phyloP scores from a whole-genome alignment of 2,113 vertebrate genomes.

The Strix aluco region DNA sequence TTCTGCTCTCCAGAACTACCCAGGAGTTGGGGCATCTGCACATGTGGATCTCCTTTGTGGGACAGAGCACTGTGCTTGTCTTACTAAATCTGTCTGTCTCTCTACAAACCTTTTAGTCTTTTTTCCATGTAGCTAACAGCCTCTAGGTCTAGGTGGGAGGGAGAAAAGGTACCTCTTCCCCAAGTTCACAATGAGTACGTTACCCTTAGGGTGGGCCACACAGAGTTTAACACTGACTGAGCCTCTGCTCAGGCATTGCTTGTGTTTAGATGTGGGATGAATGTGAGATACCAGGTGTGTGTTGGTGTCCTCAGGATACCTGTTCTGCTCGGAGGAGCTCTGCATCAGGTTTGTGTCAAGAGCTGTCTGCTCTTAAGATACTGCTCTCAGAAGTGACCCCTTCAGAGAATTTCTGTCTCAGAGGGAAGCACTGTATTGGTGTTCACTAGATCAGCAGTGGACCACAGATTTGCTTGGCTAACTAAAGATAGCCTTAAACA shows the following conservation, averaged over 20 bases:
- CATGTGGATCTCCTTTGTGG: background rate
- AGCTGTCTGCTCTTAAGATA: background rate
- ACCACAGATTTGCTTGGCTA: background rate
- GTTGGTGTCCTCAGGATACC: constrained; percentile 13
- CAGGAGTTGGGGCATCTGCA: background rate
- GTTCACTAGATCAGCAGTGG: background rate
- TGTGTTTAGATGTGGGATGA: background rate
- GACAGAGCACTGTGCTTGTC: background rate
- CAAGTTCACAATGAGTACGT: background rate
- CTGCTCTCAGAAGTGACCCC: background rate
- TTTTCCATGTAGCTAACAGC: background rate
- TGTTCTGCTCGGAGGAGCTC: background rate
- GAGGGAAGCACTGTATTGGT: background rate
- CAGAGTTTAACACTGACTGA: background rate
- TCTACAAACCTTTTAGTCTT: background rate
- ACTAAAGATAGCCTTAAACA: background rate
- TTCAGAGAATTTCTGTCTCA: background rate
- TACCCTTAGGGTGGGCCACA: background rate
- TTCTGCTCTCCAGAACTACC: background rate
- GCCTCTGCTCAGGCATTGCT: fast-evolving
- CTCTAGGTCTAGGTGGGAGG: background rate
- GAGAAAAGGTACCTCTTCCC: background rate
- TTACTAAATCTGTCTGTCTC: background rate
- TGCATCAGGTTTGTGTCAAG: constrained; percentile 26
- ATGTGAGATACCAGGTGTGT: background rate